Evolutionary conservation across 2,888 invertebrate genomes (phyloP), one percentile per base, ranked within the genome.

Genomic region (Lasioglossum lativentre): DNA sequence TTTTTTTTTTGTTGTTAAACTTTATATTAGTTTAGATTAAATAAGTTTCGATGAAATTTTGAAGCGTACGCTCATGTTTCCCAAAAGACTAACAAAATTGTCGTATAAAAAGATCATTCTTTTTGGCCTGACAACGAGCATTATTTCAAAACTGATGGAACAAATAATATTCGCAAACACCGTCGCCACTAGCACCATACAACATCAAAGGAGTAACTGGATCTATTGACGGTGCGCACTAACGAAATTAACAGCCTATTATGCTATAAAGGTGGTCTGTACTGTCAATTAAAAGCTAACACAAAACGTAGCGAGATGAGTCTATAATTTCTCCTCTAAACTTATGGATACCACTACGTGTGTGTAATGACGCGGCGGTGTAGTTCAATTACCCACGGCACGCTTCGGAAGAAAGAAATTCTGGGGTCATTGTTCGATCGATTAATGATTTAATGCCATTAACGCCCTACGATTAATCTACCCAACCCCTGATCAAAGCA

Each of bases 401-500:
- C 6, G 47, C 47, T 42, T 4, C 5, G 27, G 56, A 47, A 76
- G 86, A 78, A 90, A 88, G 88, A 86, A 86, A 86, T 86, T 88
- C 78, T 66, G 42, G 56, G 68, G 80, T 80, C 75, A 80, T 76
- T 80, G 78, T 76, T 74, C 80, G 80, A 80, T 74, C 77, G 79
- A 90, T 90, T 86, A 88, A 91, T 87, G 88, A 91, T 88, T 89
- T 89, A 88, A 92, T 82, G 73, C 81, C 83, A 87, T 93, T 91
- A 92, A 86, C 79, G 82, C 72, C 77, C 76, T 75, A 63, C 82
- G 90, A 80, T 86, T 90, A 89, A 92, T 90, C 92, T 89, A 91
- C 91, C 89, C 88, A 87, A 83, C 88, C 68, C 42, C 16, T 87
- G 92, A 92, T 92, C 92, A 91, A 92, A 91, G 92, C 89, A 71